These are phyloP conservation scores for Heterocephalus glaber DNA, from an alignment of 2,113 vertebrate genomes.

Conservation along the genomic window DNA sequence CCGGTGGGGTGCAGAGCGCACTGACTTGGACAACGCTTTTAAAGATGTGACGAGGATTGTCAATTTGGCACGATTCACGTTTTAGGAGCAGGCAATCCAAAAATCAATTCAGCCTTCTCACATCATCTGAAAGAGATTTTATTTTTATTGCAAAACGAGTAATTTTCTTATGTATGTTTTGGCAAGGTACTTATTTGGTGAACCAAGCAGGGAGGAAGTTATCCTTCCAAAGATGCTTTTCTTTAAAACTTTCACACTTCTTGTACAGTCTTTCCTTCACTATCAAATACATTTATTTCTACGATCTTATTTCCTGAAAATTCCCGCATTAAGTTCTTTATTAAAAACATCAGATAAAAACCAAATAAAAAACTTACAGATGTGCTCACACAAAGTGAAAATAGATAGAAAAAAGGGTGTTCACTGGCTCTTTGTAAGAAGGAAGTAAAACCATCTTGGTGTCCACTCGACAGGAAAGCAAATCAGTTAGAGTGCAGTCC, in stretches of 20 bases:
- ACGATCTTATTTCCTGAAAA: constrained; percentile 13
- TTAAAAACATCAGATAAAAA: constrained; percentile 58
- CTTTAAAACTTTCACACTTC: constrained; percentile 37
- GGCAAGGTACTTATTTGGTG: constrained; percentile 50
- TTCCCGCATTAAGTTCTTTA: background rate
- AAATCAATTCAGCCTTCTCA: constrained; percentile 7
- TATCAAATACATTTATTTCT: constrained; percentile 44
- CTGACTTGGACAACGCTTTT: constrained; percentile 4
- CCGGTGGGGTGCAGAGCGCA: background rate
- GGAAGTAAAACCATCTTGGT: constrained; percentile 19
- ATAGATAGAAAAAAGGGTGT: constrained; percentile 14
- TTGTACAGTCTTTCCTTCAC: background rate
- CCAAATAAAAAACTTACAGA: constrained; percentile 49
- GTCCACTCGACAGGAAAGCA: background rate
- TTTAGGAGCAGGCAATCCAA: background rate
- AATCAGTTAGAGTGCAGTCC: background rate
- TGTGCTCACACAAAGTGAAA: constrained; percentile 43
- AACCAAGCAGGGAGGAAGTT: constrained; percentile 1
- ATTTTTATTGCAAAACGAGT: constrained; percentile 49
- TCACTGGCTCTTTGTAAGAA: constrained; percentile 18
- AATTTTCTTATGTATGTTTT: constrained; percentile 26
- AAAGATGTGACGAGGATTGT: background rate
- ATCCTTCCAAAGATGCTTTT: constrained; percentile 33
- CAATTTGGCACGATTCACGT: background rate
- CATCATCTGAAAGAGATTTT: background rate